Base-by-base conservation (phyloP, 2,888 invertebrate species). In the Meganola albula region DNA sequence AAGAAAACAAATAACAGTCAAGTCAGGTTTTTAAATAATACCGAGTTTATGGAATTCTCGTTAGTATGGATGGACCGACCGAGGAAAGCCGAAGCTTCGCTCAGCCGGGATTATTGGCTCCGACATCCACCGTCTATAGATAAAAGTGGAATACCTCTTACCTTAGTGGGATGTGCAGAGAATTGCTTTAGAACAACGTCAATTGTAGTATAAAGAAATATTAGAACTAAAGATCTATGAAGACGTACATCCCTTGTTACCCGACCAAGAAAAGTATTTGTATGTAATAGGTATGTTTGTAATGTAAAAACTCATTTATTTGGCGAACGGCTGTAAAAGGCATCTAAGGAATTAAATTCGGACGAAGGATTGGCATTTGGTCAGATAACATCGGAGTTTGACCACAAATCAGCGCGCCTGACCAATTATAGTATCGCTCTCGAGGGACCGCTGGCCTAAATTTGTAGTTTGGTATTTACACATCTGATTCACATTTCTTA, bases 41-140 rank as follows among this genome's bases (percentile, higher is more conserved):
- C 45, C 24, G 7, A 10, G 25, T 30, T 29, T 43, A 36, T 49
- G 24, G 36, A 36, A 31, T 32, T 6, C 53, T 51, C 36, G 43
- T 51, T 51, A 49, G 46, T 49, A 51, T 53, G 49, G 35, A 48
- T 52, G 36, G 53, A 36, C 44, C 11, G 39, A 31, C 20, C 35
- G 28, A 41, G 35, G 44, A 34, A 42, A 37, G 31, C 44, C 42
- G 42, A 31, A 9, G 31, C 44, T 32, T 29, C 37, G 12, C 34
- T 31, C 37, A 34, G 34, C 34, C 22, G 23, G 48, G 53, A 50
- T 50, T 50, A 50, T 50, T 52, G 43, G 44, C 34, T 25, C 21
- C 38, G 22, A 31, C 33, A 37, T 30, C 34, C 16, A 26, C 21
- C 26, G 16, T 44, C 43, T 40, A 35, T 37, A 43, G 47, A 49